Conservation (phyloP, 2,113 vertebrate species). For the Crotalus helleri region DNA sequence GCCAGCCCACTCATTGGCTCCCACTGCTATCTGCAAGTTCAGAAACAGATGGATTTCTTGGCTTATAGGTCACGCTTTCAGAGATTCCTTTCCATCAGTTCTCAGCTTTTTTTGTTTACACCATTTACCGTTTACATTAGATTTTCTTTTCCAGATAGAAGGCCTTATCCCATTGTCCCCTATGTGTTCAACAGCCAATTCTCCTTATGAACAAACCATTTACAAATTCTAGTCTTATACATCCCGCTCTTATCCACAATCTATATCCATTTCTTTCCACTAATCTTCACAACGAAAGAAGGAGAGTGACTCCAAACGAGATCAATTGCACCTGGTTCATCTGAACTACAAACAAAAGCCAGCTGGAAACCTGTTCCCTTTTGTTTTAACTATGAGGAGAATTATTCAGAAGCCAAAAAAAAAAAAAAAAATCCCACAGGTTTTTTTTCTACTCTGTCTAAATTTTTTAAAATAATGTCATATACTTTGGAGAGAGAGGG, state of each 20-base stretch:
- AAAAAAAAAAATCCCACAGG: neutral
- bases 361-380: neutral
- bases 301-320: slow-evolving; percentile 15
- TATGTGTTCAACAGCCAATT: neutral
- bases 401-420: slow-evolving; percentile 55
- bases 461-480: slow-evolving; percentile 38
- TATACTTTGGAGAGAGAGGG: slow-evolving; percentile 28
- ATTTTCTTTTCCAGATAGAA: neutral
- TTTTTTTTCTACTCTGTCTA: slow-evolving; percentile 23
- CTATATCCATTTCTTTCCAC: slow-evolving; percentile 37
- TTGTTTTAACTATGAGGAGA: slow-evolving; percentile 20
- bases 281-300: slow-evolving; percentile 34
- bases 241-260: neutral
- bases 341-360: slow-evolving; percentile 19
- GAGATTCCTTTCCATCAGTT: neutral
- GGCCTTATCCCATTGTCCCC: too few species aligned
- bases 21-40: neutral
- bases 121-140: neutral
- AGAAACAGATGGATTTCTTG: neutral
- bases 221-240: neutral
- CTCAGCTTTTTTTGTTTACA: neutral
- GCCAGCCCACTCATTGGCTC: neutral
- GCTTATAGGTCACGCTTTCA: neutral
- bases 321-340: slow-evolving; percentile 42
- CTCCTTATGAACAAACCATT: neutral